phyloP scores from a whole-genome alignment of 2,888 invertebrate genomes.

The Tholera decimalis region DNA sequence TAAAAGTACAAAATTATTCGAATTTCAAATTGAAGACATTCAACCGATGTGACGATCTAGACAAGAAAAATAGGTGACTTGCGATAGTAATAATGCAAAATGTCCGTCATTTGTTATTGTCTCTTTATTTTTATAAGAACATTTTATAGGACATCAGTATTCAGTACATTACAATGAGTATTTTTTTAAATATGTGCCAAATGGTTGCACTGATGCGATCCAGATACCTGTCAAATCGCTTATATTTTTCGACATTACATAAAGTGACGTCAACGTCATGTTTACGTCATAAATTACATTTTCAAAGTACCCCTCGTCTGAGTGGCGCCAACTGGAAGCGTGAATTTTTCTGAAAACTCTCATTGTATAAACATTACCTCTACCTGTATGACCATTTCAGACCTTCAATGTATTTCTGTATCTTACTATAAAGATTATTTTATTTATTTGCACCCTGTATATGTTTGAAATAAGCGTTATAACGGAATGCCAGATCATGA shows the following conservation, averaged over 20 bases:
- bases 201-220: too few relatives aligned
- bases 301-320: too few relatives aligned
- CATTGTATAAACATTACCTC: conserved; percentile 15
- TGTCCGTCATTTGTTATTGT: conserved; percentile 13
- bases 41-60: conserved; percentile 3
- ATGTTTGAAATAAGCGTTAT: conserved; percentile 32
- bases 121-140: background rate
- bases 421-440: conserved; percentile 30
- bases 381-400: conserved; percentile 12
- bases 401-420: conserved; percentile 24
- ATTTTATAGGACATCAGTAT: conserved; percentile 4
- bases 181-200: too few relatives aligned
- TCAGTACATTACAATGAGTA: background rate
- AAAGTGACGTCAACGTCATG: too few relatives aligned
- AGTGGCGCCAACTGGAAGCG: too few relatives aligned
- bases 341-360: too few relatives aligned
- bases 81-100: conserved; percentile 16
- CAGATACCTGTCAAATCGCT: too few relatives aligned
- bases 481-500: conserved; percentile 36
- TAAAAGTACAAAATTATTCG: conserved; percentile 29
- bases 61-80: conserved; percentile 28
- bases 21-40: conserved; percentile 17
- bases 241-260: too few relatives aligned
- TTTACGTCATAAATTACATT: too few relatives aligned
- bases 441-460: conserved; percentile 25